Conservation (phyloP, 2,888 invertebrate species). For the Agrochola macilenta region DNA sequence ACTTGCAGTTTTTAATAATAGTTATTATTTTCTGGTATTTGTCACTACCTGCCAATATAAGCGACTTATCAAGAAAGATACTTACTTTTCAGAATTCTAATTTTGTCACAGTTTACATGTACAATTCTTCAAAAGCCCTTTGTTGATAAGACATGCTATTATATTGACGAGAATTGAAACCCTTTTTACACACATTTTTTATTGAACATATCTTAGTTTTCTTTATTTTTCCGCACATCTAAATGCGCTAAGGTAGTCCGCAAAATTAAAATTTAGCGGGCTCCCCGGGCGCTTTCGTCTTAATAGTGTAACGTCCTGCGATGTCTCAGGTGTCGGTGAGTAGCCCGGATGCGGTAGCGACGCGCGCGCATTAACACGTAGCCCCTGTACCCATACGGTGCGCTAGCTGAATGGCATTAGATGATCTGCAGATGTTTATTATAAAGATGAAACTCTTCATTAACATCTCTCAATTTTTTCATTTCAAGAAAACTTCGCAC, state of each 20-base stretch:
- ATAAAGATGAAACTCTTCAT: not conserved
- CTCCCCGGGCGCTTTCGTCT: not conserved
- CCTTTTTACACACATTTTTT: not conserved
- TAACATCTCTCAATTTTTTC: too few relatives aligned
- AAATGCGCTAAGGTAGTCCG: not conserved
- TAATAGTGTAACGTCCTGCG: not conserved
- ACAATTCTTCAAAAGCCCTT: not conserved
- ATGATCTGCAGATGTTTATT: not conserved
- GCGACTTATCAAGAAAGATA: not conserved
- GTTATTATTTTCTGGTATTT: not conserved
- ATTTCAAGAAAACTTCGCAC: not conserved
- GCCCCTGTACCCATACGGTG: constrained; percentile 71
- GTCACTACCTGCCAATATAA: not conserved
- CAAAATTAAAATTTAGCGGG: not conserved
- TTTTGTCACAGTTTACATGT: not conserved
- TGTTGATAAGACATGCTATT: not conserved
- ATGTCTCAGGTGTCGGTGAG: constrained; percentile 80
- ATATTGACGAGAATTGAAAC: not conserved
- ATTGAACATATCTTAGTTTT: not conserved
- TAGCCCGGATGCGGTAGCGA: constrained; percentile 83
- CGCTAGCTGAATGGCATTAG: constrained; percentile 78
- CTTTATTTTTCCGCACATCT: not conserved
- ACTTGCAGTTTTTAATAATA: not conserved
- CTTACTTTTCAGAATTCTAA: not conserved
- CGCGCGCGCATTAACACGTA: constrained; percentile 74